Base-by-base conservation (phyloP, 2,113 vertebrate species). In the Polypterus bichir region DNA sequence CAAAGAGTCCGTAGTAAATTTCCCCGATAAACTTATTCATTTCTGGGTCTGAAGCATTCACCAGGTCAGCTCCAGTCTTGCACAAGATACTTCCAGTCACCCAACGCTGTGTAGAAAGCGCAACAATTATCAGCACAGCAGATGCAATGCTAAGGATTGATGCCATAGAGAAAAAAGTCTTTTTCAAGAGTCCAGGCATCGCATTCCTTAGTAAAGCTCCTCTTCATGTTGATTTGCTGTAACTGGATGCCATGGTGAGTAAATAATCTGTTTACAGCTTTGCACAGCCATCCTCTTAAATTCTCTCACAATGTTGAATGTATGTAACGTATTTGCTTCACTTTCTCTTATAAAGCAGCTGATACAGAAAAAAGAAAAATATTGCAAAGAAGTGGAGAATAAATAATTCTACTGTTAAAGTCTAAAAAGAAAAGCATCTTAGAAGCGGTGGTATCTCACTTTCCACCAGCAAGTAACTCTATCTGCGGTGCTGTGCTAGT, bases 101-200 rank as follows among this genome's bases (percentile, higher is more conserved):
- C 96, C 96, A 98, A 64, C 81, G 86, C 59, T 92, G 91, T 44
- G 79, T 88, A 3, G 83, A 84, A 74, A 97, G 82, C 7, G 92
- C 92, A 9, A 84, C 72, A 3, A 89, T 69, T 70, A 92, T 70
- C 59, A 96, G 84, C 55, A 83, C 61, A 68, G 87, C 90, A 9
- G 96, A 97, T 7, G 68, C 77, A 64, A 92, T 79, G 66, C 90
- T 93, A 52, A 93, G 66, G 4, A 82, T 47, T 47, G 94, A 89
- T 54, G 89, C 88, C 68, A 88, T 73, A 3, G 88, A 85, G 62
- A 93, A 96, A 54, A 89, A 84, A 6, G 77, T 80, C 76, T 81
- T 89, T 74, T 92, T 95, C 81, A 92, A 91, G 73, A 88, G 81
- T 66, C 82, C 88, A 59, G 92, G 92, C 96, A 98, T 98, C 67